Evolutionary conservation across 2,888 invertebrate genomes (phyloP).

Genomic region (Dorcus hopei): DNA sequence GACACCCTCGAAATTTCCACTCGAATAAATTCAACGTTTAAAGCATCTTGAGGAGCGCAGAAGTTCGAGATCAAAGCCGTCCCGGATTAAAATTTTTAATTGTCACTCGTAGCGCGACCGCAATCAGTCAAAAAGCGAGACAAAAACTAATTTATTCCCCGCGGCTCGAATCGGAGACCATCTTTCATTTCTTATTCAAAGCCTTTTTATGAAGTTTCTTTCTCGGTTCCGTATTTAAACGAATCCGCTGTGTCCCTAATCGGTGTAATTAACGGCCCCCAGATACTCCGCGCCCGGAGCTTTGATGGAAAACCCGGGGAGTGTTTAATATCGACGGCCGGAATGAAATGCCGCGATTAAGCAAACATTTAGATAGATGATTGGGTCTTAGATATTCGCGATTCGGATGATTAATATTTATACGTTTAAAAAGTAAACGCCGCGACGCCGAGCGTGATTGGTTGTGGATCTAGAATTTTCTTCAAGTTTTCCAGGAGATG

Average conservation of each 20-base stretch:
- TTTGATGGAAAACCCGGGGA: no score
- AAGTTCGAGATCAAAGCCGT: conserved; percentile 25
- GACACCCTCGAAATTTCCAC: conserved; percentile 10
- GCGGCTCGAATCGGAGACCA: conserved; percentile 1
- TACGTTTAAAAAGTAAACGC: not conserved
- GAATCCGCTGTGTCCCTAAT: no score
- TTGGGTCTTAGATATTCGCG: conserved; percentile 7
- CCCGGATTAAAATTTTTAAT: conserved; percentile 36
- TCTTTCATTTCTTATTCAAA: not conserved
- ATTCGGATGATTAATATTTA: conserved; percentile 15
- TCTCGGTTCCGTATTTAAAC: no score
- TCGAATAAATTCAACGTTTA: not conserved
- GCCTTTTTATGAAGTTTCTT: no score
- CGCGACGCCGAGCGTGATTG: no score
- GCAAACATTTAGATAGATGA: conserved; percentile 18
- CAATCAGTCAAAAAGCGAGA: conserved; percentile 32
- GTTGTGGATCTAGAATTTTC: no score
- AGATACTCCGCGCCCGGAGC: no score
- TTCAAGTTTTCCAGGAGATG: no score
- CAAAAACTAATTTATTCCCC: conserved; percentile 31
- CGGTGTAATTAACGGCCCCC: no score
- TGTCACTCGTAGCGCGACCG: conserved; percentile 36
- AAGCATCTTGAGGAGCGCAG: not conserved
- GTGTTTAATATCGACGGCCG: no score
- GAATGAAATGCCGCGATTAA: conserved; percentile 6